Conservation (phyloP, 2,888 invertebrate species). For the Odontothrips loti region DNA sequence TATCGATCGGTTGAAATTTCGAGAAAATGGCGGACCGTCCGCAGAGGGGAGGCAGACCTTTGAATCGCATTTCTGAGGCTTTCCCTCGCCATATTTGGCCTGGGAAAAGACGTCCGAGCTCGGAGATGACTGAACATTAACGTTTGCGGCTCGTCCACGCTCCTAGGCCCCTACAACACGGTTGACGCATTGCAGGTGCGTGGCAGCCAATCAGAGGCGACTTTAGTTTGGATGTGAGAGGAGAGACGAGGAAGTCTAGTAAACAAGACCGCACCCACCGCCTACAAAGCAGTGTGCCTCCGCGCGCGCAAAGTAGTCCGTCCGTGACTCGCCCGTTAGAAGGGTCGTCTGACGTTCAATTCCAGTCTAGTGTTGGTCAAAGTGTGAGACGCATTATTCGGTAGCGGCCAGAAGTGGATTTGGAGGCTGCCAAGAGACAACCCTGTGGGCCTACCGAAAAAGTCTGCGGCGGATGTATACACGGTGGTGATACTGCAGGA, state of each 20-base stretch:
- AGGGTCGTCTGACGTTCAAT: constrained; percentile 42
- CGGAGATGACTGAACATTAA: neutral
- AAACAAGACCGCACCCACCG: constrained; percentile 68
- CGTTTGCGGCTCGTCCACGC: constrained; percentile 29
- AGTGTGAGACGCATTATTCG: neutral
- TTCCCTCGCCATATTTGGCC: neutral
- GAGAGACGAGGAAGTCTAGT: constrained; percentile 58
- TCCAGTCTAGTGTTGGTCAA: neutral
- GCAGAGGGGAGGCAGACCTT: neutral
- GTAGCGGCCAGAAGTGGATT: neutral
- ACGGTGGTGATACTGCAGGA: constrained; percentile 16
- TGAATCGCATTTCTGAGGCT: neutral
- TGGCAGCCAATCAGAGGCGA: constrained; percentile 65
- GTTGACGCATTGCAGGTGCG: constrained; percentile 44
- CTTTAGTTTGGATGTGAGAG: constrained; percentile 45
- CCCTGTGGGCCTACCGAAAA: neutral
- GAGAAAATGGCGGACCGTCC: constrained; percentile 12
- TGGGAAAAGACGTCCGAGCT: neutral
- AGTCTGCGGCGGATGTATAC: constrained; percentile 25
- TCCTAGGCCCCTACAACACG: constrained; percentile 32
- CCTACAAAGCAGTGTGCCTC: constrained; percentile 62
- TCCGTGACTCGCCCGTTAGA: constrained; percentile 51
- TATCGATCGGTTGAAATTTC: constrained; percentile 35
- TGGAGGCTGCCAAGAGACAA: neutral
- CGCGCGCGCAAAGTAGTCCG: constrained; percentile 57